Evolutionary conservation across 2,888 invertebrate species (phyloP).

Genomic region (Argynnis bischoffii): DNA sequence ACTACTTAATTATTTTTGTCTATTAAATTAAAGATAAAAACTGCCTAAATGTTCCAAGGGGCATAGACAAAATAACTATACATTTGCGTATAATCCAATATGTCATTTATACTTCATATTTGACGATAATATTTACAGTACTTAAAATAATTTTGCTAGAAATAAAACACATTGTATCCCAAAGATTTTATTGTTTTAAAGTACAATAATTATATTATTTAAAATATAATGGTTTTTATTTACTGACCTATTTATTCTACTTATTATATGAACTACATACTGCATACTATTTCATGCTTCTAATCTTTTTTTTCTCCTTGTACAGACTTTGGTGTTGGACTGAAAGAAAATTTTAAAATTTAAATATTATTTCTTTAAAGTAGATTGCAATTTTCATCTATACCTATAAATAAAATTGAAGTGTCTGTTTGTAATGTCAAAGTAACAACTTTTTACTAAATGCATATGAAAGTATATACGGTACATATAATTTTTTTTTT

Average conservation of each 20-base stretch:
- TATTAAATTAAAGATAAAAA: no score
- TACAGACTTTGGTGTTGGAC: slow-evolving; percentile 83
- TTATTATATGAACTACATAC: slow-evolving; percentile 36
- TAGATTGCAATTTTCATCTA: no score
- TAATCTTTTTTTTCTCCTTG: slow-evolving; percentile 88
- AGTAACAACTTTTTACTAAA: no score
- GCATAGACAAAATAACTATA: neutral
- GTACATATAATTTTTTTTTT: no score
- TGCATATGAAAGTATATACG: no score
- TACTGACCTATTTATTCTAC: slow-evolving; percentile 42
- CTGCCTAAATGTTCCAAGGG: no score
- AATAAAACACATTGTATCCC: slow-evolving; percentile 67
- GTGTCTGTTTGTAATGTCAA: no score
- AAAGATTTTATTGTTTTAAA: slow-evolving; percentile 74
- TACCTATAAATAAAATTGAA: no score
- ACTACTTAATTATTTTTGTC: no score
- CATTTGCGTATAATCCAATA: slow-evolving; percentile 14
- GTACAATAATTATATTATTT: slow-evolving; percentile 71
- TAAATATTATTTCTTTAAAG: slow-evolving; percentile 4
- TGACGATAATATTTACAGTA: slow-evolving; percentile 38
- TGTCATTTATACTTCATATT: slow-evolving; percentile 13
- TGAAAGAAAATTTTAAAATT: slow-evolving; percentile 70
- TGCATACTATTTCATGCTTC: slow-evolving; percentile 80
- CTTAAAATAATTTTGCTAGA: slow-evolving; percentile 45
- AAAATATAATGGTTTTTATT: slow-evolving; percentile 49